phyloP scores from a whole-genome alignment of 2,888 invertebrate species.

The Kuschelorhynchus macadamiae region DNA sequence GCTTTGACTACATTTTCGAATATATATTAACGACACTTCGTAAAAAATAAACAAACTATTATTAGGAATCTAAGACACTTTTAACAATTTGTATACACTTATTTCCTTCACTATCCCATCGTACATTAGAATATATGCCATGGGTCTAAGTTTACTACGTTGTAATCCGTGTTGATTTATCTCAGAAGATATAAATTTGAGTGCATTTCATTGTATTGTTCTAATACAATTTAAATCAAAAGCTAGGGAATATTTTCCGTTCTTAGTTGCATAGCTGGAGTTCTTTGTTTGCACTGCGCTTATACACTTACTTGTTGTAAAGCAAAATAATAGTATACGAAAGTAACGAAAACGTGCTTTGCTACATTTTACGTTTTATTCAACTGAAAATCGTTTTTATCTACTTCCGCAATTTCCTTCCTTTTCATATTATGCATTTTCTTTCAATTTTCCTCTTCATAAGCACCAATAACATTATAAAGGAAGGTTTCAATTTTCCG shows the following conservation, averaged over 20 bases:
- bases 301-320: constrained; percentile 20
- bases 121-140: no score
- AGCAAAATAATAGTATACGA: constrained; percentile 31
- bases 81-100: no score
- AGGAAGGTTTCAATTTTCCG: constrained; percentile 12
- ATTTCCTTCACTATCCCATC: no score
- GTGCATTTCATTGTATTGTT: not conserved
- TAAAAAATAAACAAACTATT: no score
- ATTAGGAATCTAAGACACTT: no score
- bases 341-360: constrained; percentile 19
- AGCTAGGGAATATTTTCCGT: constrained; percentile 10
- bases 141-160: no score
- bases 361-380: constrained; percentile 36
- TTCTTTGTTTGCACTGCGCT: constrained; percentile 25
- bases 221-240: constrained; percentile 20
- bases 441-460: constrained; percentile 25
- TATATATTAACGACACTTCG: no score
- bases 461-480: constrained; percentile 15
- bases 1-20: no score
- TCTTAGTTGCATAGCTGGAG: constrained; percentile 7
- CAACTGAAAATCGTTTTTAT: constrained; percentile 41
- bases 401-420: constrained; percentile 40
- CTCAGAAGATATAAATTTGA: no score
- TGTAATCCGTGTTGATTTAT: no score
- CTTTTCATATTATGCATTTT: constrained; percentile 36